These are phyloP conservation scores for Perizoma affinitatum DNA, from an alignment of 2,888 invertebrate genomes.

Conservation along the genomic window DNA sequence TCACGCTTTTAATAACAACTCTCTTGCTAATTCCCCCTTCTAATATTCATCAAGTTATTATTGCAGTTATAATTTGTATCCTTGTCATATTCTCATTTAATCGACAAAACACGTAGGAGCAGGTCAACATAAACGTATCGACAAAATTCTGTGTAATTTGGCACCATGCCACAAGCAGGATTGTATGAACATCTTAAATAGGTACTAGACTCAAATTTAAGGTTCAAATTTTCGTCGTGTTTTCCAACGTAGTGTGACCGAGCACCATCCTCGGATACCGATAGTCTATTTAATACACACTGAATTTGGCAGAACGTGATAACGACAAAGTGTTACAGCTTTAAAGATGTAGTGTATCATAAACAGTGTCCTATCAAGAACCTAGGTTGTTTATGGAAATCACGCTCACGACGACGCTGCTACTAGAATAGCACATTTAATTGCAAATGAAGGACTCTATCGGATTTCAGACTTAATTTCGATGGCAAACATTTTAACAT, in stretches of 20 bases:
- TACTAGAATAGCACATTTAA: conserved; percentile 3
- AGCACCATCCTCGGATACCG: conserved; percentile 1
- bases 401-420: conserved; percentile 4
- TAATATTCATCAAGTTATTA: no score
- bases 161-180: no score
- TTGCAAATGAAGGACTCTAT: conserved; percentile 3
- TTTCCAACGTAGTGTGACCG: conserved; percentile 11
- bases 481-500: background rate
- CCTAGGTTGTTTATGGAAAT: conserved; percentile 7
- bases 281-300: conserved; percentile 20
- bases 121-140: no score
- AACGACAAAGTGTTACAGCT: conserved; percentile 26
- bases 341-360: conserved; percentile 15
- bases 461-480: background rate
- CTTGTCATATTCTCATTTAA: no score
- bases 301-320: conserved; percentile 27
- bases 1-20: no score
- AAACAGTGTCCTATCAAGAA: conserved; percentile 12
- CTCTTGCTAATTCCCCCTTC: no score
- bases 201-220: background rate
- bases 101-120: no score
- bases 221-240: background rate
- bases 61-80: no score
- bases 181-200: no score
- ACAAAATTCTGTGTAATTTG: no score